These are phyloP conservation scores for Phrynosoma blainvillii DNA, from an alignment of 2,113 vertebrate genomes.

Conservation along the genomic window DNA sequence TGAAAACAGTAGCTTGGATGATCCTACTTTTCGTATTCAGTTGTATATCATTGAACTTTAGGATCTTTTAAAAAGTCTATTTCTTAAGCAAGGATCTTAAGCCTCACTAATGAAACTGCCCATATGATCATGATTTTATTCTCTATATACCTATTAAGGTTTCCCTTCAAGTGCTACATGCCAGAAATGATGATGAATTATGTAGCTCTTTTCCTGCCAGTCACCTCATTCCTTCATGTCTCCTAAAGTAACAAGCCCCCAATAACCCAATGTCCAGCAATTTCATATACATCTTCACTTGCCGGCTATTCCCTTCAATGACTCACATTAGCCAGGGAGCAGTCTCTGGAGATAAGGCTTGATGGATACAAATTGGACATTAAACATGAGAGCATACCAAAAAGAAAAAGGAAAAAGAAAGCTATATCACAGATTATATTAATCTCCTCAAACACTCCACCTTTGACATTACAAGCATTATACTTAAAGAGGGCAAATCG, in stretches of 20 bases:
- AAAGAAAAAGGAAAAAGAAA: neutral
- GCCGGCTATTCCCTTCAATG: neutral
- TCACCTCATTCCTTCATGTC: neutral
- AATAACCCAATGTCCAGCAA: neutral
- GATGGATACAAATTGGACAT: conserved; percentile 5
- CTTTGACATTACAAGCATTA: neutral
- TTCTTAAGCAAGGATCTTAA: neutral
- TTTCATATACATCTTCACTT: neutral
- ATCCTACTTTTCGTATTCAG: too few relatives aligned
- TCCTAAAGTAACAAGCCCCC: neutral
- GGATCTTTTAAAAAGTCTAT: too few relatives aligned
- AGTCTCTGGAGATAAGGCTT: neutral
- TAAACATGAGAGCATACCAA: neutral
- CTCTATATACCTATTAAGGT: neutral
- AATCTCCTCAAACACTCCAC: neutral
- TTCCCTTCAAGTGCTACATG: neutral
- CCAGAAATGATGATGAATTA: neutral
- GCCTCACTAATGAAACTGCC: neutral
- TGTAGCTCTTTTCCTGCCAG: neutral
- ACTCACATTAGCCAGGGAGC: neutral
- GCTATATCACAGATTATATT: neutral
- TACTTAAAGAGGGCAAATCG: neutral
- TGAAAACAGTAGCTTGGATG: too few relatives aligned
- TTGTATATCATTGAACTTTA: too few relatives aligned
- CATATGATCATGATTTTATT: neutral